These are phyloP conservation scores for Bubo blakistoni DNA, from an alignment of 2,113 vertebrate species.

Conservation along the genomic window DNA sequence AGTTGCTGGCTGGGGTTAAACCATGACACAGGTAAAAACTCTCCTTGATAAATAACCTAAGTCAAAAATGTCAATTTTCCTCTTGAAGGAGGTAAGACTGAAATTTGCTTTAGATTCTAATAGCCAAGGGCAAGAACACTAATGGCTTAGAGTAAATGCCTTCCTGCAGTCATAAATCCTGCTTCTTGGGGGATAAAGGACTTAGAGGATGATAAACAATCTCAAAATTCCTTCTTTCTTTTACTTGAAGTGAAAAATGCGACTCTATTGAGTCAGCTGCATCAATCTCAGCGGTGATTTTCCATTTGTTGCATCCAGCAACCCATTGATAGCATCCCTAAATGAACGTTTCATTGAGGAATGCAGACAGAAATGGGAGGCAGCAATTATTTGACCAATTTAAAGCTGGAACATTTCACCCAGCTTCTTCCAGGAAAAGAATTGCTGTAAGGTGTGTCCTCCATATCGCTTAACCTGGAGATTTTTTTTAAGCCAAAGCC, in stretches of 20 bases:
- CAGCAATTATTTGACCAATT: neutral
- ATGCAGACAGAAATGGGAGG: neutral
- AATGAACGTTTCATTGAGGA: conserved; percentile 33
- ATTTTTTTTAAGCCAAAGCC: neutral
- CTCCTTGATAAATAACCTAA: neutral
- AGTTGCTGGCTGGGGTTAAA: no score
- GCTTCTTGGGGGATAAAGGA: neutral
- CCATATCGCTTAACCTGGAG: neutral
- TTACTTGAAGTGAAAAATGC: neutral
- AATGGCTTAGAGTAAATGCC: neutral
- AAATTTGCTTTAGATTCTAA: neutral
- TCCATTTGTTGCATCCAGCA: neutral
- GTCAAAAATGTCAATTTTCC: neutral
- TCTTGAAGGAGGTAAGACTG: neutral
- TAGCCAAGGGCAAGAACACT: neutral
- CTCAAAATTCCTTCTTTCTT: neutral
- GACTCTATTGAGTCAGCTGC: neutral
- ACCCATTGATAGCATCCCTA: neutral
- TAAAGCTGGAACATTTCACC: neutral
- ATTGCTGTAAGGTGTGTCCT: neutral
- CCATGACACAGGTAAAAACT: neutral
- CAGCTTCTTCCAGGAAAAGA: neutral
- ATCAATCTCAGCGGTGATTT: neutral
- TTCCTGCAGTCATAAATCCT: neutral
- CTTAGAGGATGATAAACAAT: neutral